Percentiles rank a stretch among this genome's conserved stretches.
These are phyloP conservation scores for Tachina fera DNA, from an alignment of 2,888 invertebrate genomes.

Conservation along the genomic window DNA sequence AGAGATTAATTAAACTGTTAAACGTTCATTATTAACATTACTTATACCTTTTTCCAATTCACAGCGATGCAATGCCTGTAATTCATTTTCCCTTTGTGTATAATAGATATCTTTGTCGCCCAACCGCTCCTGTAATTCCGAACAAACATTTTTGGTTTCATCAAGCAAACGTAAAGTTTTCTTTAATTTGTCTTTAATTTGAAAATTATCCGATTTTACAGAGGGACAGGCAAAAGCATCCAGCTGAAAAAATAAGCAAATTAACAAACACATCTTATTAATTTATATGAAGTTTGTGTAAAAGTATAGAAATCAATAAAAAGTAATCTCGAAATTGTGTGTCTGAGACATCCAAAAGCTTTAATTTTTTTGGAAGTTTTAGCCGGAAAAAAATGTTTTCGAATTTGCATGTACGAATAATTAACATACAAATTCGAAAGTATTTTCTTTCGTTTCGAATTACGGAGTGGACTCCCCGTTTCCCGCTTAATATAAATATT, in stretches of 20 bases:
- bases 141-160: slow-evolving; percentile 78
- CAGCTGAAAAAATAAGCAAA: slow-evolving; percentile 76
- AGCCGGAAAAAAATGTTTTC: too few species aligned
- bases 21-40: background rate
- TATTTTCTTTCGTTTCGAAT: too few species aligned
- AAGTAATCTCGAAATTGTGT: too few species aligned
- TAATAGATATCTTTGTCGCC: slow-evolving; percentile 80
- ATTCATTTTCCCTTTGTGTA: slow-evolving; percentile 78
- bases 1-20: background rate
- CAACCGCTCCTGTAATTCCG: slow-evolving; percentile 80
- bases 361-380: too few species aligned
- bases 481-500: too few species aligned
- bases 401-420: too few species aligned
- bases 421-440: too few species aligned
- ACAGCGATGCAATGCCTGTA: slow-evolving; percentile 78
- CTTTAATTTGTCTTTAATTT: slow-evolving; percentile 76
- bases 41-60: slow-evolving; percentile 81
- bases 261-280: background rate
- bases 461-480: too few species aligned
- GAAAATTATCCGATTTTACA: slow-evolving; percentile 76
- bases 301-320: too few species aligned
- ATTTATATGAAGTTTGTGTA: too few species aligned
- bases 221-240: slow-evolving; percentile 80
- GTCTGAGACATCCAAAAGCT: too few species aligned
- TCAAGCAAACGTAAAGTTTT: slow-evolving; percentile 78